Conservation (phyloP, 1,140 invertebrate species). For the Anthonomus grandis region DNA sequence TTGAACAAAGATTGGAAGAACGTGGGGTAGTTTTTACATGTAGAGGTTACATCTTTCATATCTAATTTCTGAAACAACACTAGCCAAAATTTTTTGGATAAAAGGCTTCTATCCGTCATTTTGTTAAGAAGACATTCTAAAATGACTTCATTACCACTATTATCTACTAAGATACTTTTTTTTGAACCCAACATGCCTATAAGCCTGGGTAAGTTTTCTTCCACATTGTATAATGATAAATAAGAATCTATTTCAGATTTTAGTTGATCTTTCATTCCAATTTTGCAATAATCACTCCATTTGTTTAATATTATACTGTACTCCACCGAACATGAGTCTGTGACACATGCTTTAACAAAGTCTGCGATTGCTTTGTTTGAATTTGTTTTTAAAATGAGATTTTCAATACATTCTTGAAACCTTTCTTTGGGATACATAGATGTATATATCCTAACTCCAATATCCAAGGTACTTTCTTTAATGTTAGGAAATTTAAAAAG, state of each 20-base stretch:
- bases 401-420: conserved; percentile 48
- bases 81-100: conserved; percentile 51
- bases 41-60: conserved; percentile 44
- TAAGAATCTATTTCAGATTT: conserved; percentile 42
- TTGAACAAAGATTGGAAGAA: conserved; percentile 54
- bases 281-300: conserved; percentile 46
- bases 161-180: not conserved
- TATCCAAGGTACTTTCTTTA: conserved; percentile 35
- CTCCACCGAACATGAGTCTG: conserved; percentile 29
- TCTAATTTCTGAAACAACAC: conserved; percentile 49
- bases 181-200: conserved; percentile 34
- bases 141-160: conserved; percentile 41
- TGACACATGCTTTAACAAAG: conserved; percentile 26
- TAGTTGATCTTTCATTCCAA: conserved; percentile 42
- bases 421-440: conserved; percentile 42
- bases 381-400: conserved; percentile 49
- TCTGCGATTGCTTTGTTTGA: conserved; percentile 45
- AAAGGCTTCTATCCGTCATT: conserved; percentile 48
- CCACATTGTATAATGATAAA: conserved; percentile 40
- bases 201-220: conserved; percentile 38
- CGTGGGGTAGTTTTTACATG: conserved; percentile 49
- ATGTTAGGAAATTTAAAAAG: conserved; percentile 39
- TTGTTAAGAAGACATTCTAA: conserved; percentile 48
- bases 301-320: conserved; percentile 29
- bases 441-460: conserved; percentile 41